Percentiles rank a stretch among this genome's conserved stretches.
These are phyloP conservation scores for Philereme vetulata DNA, from an alignment of 2,888 invertebrate genomes.

Conservation along the genomic window DNA sequence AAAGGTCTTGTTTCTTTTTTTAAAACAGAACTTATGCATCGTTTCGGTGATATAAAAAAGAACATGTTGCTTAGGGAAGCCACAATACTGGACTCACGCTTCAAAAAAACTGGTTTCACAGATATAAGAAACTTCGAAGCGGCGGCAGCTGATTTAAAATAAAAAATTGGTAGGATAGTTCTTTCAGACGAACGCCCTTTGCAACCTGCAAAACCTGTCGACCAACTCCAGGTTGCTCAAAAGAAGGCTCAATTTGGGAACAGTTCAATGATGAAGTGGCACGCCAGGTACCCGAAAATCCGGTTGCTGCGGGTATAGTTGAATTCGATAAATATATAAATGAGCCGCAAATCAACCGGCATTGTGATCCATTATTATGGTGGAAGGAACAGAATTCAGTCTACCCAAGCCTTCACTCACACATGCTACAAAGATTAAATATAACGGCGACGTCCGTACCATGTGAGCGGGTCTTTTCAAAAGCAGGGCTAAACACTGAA, in stretches of 20 bases:
- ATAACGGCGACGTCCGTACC: slow-evolving; percentile 6
- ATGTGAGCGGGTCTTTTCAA: background rate
- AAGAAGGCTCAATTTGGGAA: background rate
- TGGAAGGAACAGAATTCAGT: slow-evolving; percentile 1
- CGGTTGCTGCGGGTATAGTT: slow-evolving; percentile 1
- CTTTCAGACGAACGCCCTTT: no score
- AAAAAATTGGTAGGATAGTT: background rate
- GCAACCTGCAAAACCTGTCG: background rate
- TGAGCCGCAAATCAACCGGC: background rate
- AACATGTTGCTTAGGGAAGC: background rate
- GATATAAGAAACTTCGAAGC: background rate
- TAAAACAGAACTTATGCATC: no score
- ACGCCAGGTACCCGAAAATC: background rate
- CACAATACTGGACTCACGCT: background rate
- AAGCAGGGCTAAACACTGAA: no score
- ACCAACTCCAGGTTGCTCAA: background rate
- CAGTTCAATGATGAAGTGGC: slow-evolving; percentile 1
- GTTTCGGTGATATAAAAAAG: no score
- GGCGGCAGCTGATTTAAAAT: background rate
- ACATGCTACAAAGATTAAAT: background rate
- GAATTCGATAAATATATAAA: slow-evolving; percentile 2
- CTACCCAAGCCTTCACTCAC: background rate
- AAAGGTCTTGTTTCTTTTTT: no score
- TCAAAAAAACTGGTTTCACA: background rate
- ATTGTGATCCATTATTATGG: slow-evolving; percentile 1